Conservation (phyloP, 2,797 vertebrate genomes). For the Lepus oiostolus region DNA sequence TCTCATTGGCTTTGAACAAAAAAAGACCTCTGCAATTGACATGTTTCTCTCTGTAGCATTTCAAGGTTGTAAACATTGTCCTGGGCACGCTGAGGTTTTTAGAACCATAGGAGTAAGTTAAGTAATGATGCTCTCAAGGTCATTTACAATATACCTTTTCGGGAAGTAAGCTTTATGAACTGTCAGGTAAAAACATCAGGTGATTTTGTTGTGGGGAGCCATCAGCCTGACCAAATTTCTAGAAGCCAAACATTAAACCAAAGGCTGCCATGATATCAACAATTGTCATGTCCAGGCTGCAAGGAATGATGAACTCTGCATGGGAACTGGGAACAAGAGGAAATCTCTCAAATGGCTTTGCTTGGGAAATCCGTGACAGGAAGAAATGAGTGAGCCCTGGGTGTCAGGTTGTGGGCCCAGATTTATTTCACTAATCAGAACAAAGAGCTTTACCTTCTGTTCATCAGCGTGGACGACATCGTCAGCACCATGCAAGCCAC, state of each 20-base stretch:
- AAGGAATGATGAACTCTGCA: slow-evolving; percentile 55
- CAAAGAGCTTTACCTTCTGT: slow-evolving; percentile 97
- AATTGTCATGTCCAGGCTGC: slow-evolving; percentile 25
- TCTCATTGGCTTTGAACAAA: slow-evolving; percentile 54
- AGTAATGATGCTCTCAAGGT: slow-evolving; percentile 33
- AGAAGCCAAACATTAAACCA: slow-evolving; percentile 81
- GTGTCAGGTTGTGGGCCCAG: slow-evolving; percentile 79
- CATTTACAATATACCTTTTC: slow-evolving; percentile 54
- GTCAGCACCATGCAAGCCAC: slow-evolving; percentile 97
- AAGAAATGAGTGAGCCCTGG: slow-evolving; percentile 72
- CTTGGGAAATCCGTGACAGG: slow-evolving; percentile 57
- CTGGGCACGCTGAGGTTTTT: background rate
- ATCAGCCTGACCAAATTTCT: slow-evolving; percentile 4
- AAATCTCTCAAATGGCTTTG: slow-evolving; percentile 73
- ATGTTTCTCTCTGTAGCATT: background rate
- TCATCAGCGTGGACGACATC: slow-evolving; percentile 95
- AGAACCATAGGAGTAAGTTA: slow-evolving; percentile 21
- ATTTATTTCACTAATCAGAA: slow-evolving; percentile 90
- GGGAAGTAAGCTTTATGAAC: slow-evolving; percentile 57
- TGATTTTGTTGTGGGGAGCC: background rate
- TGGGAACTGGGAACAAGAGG: slow-evolving; percentile 75
- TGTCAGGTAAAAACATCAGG: slow-evolving; percentile 15
- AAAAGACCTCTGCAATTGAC: background rate
- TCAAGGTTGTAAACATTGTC: slow-evolving; percentile 18
- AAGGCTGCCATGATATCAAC: background rate